Evolutionary conservation across 2,797 vertebrate genomes (phyloP).

Genomic region (Enteromius unitaeniatus): DNA sequence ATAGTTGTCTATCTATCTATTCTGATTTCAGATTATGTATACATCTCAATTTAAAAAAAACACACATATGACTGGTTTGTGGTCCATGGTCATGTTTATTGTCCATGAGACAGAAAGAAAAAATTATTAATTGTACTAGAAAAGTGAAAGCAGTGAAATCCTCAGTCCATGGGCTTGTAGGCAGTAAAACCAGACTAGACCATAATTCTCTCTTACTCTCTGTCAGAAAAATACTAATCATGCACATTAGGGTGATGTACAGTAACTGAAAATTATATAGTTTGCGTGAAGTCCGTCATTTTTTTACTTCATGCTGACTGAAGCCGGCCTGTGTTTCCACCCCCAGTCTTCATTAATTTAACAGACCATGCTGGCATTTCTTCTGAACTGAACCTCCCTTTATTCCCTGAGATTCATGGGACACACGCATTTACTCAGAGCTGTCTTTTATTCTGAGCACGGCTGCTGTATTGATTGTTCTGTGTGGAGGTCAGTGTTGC

Average conservation of each 20-base stretch:
- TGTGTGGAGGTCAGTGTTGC: constrained; percentile 7
- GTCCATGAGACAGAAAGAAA: background rate
- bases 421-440: background rate
- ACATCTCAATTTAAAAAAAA: too few species aligned
- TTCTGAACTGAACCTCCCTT: constrained; percentile 22
- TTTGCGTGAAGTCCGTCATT: constrained; percentile 11
- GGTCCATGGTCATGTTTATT: background rate
- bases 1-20: too few species aligned
- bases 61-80: too few species aligned
- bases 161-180: background rate
- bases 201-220: background rate
- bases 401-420: background rate
- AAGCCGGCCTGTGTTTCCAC: constrained; percentile 5
- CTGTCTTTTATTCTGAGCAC: constrained; percentile 16
- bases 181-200: background rate
- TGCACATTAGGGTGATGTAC: constrained; percentile 1
- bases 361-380: constrained; percentile 16
- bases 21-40: too few species aligned
- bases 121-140: background rate
- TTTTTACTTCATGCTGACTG: constrained; percentile 6
- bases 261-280: constrained; percentile 42
- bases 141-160: background rate
- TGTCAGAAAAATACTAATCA: background rate
- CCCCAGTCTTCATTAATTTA: constrained; percentile 35
- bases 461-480: constrained; percentile 24